Conservation (phyloP, 2,888 invertebrate species). For the Branchellion lobata region DNA sequence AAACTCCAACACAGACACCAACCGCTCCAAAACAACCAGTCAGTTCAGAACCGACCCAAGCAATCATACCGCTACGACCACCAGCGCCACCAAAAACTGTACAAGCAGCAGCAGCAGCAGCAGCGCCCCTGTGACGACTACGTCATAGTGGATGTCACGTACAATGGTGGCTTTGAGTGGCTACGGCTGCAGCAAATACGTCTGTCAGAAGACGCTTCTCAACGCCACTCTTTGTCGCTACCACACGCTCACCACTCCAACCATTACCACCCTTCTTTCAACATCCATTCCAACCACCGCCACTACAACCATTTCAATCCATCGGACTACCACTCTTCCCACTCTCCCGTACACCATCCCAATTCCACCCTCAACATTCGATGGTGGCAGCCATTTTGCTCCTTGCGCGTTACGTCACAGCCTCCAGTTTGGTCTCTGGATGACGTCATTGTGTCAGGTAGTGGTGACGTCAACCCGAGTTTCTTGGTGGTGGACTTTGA, state of each 20-base stretch:
- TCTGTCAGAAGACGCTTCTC: not conserved
- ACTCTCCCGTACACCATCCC: not conserved
- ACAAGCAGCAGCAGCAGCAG: no score
- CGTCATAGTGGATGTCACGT: not conserved
- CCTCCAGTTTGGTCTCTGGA: not conserved
- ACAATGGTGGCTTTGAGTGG: not conserved
- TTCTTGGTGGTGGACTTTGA: not conserved
- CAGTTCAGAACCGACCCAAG: no score
- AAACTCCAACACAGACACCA: no score
- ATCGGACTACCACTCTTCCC: not conserved
- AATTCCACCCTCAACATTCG: not conserved
- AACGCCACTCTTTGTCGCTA: not conserved
- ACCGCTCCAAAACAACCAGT: no score
- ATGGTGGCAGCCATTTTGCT: not conserved
- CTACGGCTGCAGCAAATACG: not conserved
- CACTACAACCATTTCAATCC: not conserved
- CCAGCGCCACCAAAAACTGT: no score
- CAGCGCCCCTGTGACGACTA: no score
- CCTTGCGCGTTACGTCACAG: no score
- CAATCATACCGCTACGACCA: no score
- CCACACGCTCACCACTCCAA: not conserved
- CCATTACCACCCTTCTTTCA: not conserved
- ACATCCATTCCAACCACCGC: no score
- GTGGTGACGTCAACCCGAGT: not conserved
- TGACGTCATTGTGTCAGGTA: not conserved